Conservation (phyloP, 2,113 vertebrate species). For the Pachyramphus minor region DNA sequence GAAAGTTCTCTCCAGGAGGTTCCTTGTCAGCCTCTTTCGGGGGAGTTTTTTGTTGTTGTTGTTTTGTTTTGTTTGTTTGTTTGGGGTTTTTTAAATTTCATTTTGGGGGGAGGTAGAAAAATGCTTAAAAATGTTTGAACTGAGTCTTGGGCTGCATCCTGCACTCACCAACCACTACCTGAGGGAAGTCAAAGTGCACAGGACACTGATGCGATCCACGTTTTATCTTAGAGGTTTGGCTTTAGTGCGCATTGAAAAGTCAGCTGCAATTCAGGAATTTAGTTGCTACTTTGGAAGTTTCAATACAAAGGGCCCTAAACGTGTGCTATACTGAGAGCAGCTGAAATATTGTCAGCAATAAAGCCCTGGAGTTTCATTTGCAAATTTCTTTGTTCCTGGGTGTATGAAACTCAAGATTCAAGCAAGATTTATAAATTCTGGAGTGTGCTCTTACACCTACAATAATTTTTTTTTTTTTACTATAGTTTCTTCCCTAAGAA, state of each 20-base stretch:
- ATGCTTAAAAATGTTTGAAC: not conserved
- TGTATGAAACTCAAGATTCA: not conserved
- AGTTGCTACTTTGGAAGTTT: not conserved
- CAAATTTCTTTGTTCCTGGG: not conserved
- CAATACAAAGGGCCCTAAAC: not conserved
- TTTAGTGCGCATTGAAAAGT: not conserved
- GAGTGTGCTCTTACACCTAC: not conserved
- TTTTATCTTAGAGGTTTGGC: not conserved
- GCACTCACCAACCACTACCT: rapidly evolving
- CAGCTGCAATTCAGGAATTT: not conserved
- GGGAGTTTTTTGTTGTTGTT: no score
- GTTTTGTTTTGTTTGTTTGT: no score
- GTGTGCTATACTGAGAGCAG: not conserved
- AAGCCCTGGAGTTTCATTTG: not conserved
- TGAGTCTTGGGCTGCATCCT: not conserved
- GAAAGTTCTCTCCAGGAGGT: not conserved
- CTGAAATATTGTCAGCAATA: not conserved
- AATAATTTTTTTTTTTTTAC: not conserved
- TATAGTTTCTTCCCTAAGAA: not conserved
- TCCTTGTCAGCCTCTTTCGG: not conserved
- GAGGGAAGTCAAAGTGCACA: not conserved
- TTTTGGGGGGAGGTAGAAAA: not conserved
- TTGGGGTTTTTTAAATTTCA: no score
- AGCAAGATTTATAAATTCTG: not conserved
- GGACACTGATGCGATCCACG: not conserved